Evolutionary conservation across 2,113 vertebrate genomes (phyloP), one percentile per base, ranked within the genome.

Genomic region (Paedocypris sp.): DNA sequence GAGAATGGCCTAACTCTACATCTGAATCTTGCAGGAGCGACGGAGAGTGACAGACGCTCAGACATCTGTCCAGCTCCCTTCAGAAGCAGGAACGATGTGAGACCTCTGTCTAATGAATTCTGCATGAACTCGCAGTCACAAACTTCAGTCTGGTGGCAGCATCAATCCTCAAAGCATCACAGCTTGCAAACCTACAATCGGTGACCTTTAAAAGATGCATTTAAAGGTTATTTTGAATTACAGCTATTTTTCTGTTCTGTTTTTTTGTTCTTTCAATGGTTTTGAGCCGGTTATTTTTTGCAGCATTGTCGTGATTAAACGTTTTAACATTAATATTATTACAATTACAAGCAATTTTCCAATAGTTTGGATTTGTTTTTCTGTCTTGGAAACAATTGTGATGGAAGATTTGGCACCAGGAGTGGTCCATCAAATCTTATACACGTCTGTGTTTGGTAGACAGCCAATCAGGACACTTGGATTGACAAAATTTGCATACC

Each of bases 51-150:
- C 13, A 36, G 12, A 33, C 16, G 33, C 31, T n/a, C 10, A 54
- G 50, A 64, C 51, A 56, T 56, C 62, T 64, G 62, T 64, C 60
- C 29, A 28, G 4, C 13, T 41, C 23, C 50, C 52, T 33, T 52
- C 22, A 45, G 66, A 45, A 60, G 39, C 8, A 26, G 31, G 43
- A 49, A 35, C 47, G 52, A 68, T 22, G 35, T 52, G 45, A 49
- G 47, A 63, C 41, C 20, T 26, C 47, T 32, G 60, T 51, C 36
- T 31, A 33, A 68, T 68, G 38, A 59, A 69, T 69, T 22, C n/a
- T 58, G 49, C 60, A 63, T 64, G 53, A 69, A 64, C 52, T 51
- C 29, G 42, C 23, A 35, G 15, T n/a, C 31, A 18, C 45, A 12
- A 8, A 33, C 26, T 54, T 68, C 36, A 23, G 42, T 45, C 45